phyloP scores from a whole-genome alignment of 2,888 invertebrate genomes.

The Athalia circularis region DNA sequence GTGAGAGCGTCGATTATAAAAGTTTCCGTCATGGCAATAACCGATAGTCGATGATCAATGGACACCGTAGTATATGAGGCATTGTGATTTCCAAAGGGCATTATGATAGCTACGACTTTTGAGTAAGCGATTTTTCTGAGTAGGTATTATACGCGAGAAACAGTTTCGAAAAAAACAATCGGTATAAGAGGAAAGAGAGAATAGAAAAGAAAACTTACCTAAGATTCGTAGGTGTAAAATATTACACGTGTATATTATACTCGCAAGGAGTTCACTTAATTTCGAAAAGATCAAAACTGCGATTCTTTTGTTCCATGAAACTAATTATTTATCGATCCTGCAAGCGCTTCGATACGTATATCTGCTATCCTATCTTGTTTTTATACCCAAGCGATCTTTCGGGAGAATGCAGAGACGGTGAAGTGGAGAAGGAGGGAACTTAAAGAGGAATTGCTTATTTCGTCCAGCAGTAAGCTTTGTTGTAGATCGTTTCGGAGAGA shows the following conservation, averaged over 20 bases:
- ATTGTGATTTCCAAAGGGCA: neutral
- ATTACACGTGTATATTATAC: no score
- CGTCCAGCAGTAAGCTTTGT: neutral
- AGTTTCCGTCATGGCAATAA: neutral
- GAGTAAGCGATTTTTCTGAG: neutral
- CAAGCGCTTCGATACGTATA: no score
- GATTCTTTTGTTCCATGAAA: no score
- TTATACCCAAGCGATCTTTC: neutral
- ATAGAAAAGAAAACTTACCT: neutral
- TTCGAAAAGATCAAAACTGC: no score
- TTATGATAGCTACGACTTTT: neutral
- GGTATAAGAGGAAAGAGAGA: neutral
- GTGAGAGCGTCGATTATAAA: slow-evolving; percentile 4
- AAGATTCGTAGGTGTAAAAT: no score
- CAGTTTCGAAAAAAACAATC: neutral
- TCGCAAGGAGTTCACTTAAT: no score
- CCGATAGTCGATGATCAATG: neutral
- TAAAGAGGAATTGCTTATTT: neutral
- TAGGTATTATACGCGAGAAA: neutral
- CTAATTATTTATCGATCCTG: no score
- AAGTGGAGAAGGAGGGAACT: slow-evolving; percentile 4
- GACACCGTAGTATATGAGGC: neutral
- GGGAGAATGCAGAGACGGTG: neutral
- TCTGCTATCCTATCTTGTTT: no score
- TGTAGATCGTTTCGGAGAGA: neutral